phyloP scores from a whole-genome alignment of 2,113 vertebrate species.

The Amphiprion ocellaris region DNA sequence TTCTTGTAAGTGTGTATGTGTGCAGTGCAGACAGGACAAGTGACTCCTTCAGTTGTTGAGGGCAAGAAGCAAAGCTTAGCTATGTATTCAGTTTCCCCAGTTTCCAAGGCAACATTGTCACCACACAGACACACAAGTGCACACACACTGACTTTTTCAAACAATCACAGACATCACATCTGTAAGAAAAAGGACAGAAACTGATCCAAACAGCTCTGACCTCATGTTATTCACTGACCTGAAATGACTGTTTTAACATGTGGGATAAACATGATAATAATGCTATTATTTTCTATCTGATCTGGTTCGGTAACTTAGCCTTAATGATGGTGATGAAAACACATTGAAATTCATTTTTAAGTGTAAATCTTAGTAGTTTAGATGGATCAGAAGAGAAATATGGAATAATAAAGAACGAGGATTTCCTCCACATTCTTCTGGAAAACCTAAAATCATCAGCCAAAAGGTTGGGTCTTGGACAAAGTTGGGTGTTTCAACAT shows the following conservation, averaged over 20 bases:
- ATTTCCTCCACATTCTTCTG: too few species aligned
- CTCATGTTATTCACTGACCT: neutral
- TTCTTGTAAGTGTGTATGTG: too few species aligned
- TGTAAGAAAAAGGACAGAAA: neutral
- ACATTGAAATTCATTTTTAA: neutral
- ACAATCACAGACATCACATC: neutral
- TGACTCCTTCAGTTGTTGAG: constrained; percentile 43
- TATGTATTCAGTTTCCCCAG: constrained; percentile 24
- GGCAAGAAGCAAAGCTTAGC: neutral
- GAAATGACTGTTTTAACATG: neutral
- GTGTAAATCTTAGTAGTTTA: neutral
- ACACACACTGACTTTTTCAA: neutral
- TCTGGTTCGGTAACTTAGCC: neutral
- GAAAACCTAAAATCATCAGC: too few species aligned
- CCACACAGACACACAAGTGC: neutral
- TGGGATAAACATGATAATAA: too few species aligned
- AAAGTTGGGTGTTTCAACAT: too few species aligned
- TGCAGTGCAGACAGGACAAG: constrained; percentile 8
- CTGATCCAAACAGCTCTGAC: neutral
- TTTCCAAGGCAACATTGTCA: constrained; percentile 63
- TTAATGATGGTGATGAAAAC: neutral
- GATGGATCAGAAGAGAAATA: too few species aligned
- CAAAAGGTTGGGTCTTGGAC: too few species aligned
- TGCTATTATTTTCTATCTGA: neutral
- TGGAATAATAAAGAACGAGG: too few species aligned